phyloP scores from a whole-genome alignment of 2,888 invertebrate species.

The Ornithoptera alexandrae region DNA sequence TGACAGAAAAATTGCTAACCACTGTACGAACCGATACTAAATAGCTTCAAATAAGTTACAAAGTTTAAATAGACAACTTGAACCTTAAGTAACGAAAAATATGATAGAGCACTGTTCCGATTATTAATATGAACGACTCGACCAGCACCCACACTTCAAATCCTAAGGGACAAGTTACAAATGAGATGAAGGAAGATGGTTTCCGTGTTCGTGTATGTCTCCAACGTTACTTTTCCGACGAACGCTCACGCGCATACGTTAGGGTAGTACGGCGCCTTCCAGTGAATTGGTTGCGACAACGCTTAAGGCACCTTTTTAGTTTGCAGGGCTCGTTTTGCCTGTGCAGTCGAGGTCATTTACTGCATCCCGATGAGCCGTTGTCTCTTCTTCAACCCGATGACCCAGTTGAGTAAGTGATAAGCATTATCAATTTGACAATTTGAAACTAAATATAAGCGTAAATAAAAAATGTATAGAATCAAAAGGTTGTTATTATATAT shows the following conservation, averaged over 20 bases:
- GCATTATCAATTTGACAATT: no score
- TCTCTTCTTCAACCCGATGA: slow-evolving; percentile 52
- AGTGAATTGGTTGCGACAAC: slow-evolving; percentile 51
- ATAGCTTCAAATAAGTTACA: no score
- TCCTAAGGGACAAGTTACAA: neutral
- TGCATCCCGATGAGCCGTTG: slow-evolving; percentile 60
- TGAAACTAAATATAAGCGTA: no score
- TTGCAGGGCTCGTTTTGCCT: slow-evolving; percentile 41
- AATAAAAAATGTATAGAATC: no score
- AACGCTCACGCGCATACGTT: slow-evolving; percentile 43
- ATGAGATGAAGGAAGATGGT: slow-evolving; percentile 26
- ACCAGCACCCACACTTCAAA: neutral
- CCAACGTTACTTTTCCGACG: slow-evolving; percentile 48
- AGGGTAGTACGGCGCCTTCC: slow-evolving; percentile 38
- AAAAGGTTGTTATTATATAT: no score
- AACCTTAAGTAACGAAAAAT: no score
- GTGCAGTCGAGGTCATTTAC: slow-evolving; percentile 48
- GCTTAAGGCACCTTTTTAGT: slow-evolving; percentile 47
- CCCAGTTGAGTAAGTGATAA: slow-evolving; percentile 32
- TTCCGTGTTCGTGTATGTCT: slow-evolving; percentile 54
- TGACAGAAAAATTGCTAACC: no score
- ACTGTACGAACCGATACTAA: no score
- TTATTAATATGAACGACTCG: no score
- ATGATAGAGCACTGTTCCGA: no score
- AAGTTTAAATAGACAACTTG: no score